Base-by-base conservation (phyloP, 2,113 vertebrate genomes). In the Aphelocoma coerulescens region DNA sequence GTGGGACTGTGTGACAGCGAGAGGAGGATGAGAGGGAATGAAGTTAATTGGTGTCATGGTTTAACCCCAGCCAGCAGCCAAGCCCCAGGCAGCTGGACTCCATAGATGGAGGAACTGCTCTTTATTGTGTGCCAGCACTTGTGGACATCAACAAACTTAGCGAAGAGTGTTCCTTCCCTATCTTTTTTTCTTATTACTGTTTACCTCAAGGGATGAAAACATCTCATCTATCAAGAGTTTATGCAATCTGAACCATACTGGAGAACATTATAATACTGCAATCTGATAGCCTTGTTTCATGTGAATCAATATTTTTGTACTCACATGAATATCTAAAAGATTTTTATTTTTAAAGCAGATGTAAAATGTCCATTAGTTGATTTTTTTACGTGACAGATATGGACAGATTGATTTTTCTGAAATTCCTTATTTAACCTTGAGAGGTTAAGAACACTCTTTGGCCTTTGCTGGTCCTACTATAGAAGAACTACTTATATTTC, bases 261-360 rank as follows among this genome's bases (percentile, higher is more conserved):
- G 35, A 81, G 13, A 92, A 74, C 41, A 55, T n/a, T 44, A 2
- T 71, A 91, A 55, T 27, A n/a, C 11, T 71, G 44, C 43, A 84
- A 30, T 63, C 73, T 71, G 54, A 33, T 91, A 55, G 35, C 48
- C 74, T 75, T 88, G 12, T 77, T 88, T 90, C 72, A 51, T 5
- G 7, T 51, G 59, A 81, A 91, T 95, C 79, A 84, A 32, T 97
- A 67, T 43, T 86, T 88, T 87, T 92, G 43, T 80, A 73, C 30
- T 93, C 7, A 26, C 43, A 41, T 39, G 21, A 63, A 66, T 77
- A 66, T 54, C 37, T 73, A 32, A 37, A 74, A n/a, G 6, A 81
- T 58, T 92, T 83, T 92, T 84, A 14, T 7, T 54, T 90, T 88
- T 73, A 52, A 51, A 95, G 58, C 26, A 83, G 63, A 66, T 73